phyloP scores from a whole-genome alignment of 2,797 vertebrate species.

The Gadopsis bispinosus region DNA sequence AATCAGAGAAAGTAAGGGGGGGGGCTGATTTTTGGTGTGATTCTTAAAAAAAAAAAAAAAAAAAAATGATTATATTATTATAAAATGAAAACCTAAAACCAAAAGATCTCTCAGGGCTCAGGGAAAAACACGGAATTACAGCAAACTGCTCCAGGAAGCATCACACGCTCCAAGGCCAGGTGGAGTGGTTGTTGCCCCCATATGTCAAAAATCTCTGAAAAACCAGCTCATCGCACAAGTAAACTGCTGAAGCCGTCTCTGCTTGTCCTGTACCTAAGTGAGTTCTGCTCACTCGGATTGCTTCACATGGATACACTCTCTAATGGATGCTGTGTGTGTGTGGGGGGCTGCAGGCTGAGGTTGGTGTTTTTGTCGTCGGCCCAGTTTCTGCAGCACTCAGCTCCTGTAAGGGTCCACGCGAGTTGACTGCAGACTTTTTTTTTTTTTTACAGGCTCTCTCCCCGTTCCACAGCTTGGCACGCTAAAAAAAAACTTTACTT shows the following conservation, averaged over 20 bases:
- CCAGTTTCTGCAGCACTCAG: constrained; percentile 47
- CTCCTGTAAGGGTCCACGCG: constrained; percentile 36
- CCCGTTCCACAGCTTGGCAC: constrained; percentile 25
- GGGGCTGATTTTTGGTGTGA: too few species aligned
- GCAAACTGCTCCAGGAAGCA: constrained; percentile 2
- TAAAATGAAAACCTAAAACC: neutral
- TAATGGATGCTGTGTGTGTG: constrained; percentile 49
- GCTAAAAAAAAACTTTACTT: constrained; percentile 32
- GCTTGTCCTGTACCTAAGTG: constrained; percentile 22
- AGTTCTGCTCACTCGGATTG: constrained; percentile 18
- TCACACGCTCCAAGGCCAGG: neutral
- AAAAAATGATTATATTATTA: too few species aligned
- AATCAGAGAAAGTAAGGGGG: constrained; percentile 2
- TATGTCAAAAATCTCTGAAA: constrained; percentile 4
- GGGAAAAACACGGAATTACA: constrained; percentile 15
- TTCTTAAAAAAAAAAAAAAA: too few species aligned
- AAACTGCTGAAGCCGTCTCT: neutral
- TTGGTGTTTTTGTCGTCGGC: constrained; percentile 19
- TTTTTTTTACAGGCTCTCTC: constrained; percentile 12
- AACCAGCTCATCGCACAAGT: constrained; percentile 1
- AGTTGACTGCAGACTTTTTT: constrained; percentile 63
- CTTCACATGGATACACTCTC: constrained; percentile 50
- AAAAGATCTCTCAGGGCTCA: constrained; percentile 22
- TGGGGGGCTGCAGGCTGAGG: constrained; percentile 31
- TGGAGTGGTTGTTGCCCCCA: neutral